phyloP scores from a whole-genome alignment of 1,140 invertebrate genomes.

The Euschistus heros region DNA sequence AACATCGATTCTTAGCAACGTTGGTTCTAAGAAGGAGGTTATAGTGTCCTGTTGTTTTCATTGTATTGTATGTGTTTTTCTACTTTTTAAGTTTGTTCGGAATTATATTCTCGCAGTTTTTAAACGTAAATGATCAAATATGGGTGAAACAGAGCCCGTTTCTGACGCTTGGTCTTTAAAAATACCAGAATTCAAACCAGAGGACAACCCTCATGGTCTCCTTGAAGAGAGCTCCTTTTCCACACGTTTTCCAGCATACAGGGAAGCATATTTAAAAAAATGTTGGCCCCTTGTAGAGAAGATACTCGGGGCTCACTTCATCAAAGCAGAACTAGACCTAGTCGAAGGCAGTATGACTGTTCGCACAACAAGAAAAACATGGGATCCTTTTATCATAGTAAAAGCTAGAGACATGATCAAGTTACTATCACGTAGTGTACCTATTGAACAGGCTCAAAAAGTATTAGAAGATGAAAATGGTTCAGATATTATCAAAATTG shows the following conservation, averaged over 20 bases:
- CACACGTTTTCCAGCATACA: constrained; percentile 78
- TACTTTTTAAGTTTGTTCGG: too few relatives aligned
- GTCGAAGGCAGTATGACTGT: constrained; percentile 94
- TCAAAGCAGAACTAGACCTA: constrained; percentile 88
- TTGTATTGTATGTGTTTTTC: too few relatives aligned
- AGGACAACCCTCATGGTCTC: constrained; percentile 82
- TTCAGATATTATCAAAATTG: constrained; percentile 96
- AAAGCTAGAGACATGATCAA: constrained; percentile 96
- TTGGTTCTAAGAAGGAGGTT: too few relatives aligned
- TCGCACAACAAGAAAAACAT: constrained; percentile 90
- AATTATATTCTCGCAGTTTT: too few relatives aligned
- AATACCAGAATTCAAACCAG: constrained; percentile 77
- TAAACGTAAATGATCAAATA: too few relatives aligned
- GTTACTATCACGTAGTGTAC: constrained; percentile 88
- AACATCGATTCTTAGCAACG: too few relatives aligned
- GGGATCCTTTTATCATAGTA: constrained; percentile 96
- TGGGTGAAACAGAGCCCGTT: constrained; percentile 34
- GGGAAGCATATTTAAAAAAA: constrained; percentile 93
- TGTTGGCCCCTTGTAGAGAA: constrained; percentile 93
- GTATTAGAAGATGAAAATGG: constrained; percentile 82
- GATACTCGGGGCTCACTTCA: constrained; percentile 57
- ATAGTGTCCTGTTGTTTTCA: too few relatives aligned
- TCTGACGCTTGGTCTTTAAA: constrained; percentile 83
- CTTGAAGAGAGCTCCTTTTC: constrained; percentile 69
- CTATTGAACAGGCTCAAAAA: constrained; percentile 83